These are phyloP conservation scores for Agapostemon virescens DNA, from an alignment of 2,888 invertebrate genomes.

Conservation along the genomic window DNA sequence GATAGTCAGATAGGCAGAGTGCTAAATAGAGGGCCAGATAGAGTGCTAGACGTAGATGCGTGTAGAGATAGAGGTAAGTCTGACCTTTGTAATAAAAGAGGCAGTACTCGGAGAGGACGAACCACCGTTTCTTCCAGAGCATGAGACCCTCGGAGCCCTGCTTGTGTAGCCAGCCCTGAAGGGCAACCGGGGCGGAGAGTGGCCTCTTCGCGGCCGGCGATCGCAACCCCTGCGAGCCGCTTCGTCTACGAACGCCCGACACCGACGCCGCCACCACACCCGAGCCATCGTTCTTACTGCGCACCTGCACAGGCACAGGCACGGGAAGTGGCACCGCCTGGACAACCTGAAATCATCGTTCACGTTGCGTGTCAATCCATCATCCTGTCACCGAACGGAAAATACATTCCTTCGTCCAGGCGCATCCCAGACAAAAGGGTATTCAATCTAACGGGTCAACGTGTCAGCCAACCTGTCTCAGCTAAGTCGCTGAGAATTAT, in stretches of 20 bases:
- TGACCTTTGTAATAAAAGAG: slow-evolving; percentile 96
- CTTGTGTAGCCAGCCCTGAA: slow-evolving; percentile 94
- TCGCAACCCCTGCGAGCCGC: slow-evolving; percentile 84
- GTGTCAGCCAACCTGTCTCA: too few species aligned
- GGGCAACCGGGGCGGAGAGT: slow-evolving; percentile 90
- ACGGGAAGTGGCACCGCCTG: slow-evolving; percentile 69
- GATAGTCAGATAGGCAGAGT: not conserved
- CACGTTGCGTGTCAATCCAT: not conserved
- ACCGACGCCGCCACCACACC: slow-evolving; percentile 73
- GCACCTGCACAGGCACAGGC: slow-evolving; percentile 75
- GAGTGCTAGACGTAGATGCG: too few species aligned
- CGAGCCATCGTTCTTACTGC: slow-evolving; percentile 75
- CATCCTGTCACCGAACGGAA: not conserved
- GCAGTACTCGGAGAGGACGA: slow-evolving; percentile 95
- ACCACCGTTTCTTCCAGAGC: slow-evolving; percentile 97
- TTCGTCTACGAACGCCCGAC: slow-evolving; percentile 76
- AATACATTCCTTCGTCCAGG: not conserved
- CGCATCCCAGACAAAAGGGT: too few species aligned
- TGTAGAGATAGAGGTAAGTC: slow-evolving; percentile 12
- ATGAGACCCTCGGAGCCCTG: slow-evolving; percentile 96
- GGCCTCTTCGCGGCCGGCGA: slow-evolving; percentile 93
- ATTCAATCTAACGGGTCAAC: too few species aligned
- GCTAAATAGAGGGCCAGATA: not conserved
- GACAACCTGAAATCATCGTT: slow-evolving; percentile 65
- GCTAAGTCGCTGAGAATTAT: too few species aligned